Percentiles rank a stretch among this genome's conserved stretches.
phyloP scores from a whole-genome alignment of 2,797 vertebrate genomes.

The Eleutherodactylus coqui region DNA sequence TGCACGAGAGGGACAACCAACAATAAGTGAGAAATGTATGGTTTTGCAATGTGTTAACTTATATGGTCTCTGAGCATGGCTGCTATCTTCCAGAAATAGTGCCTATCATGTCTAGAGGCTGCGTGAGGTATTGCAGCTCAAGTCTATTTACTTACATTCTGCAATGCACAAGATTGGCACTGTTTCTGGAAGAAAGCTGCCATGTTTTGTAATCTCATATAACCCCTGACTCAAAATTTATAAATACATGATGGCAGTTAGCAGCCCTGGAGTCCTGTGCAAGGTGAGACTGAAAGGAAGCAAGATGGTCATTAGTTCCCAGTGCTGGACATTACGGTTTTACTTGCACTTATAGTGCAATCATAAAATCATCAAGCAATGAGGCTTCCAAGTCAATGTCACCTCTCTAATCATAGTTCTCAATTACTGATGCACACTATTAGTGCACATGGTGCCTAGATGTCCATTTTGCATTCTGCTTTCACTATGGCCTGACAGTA shows the following conservation, averaged over 20 bases:
- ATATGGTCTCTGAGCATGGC: not conserved
- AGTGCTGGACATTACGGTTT: too few relatives aligned
- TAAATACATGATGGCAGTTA: too few relatives aligned
- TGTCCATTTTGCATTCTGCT: not conserved
- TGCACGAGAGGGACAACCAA: slow-evolving; percentile 62
- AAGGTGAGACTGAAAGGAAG: too few relatives aligned
- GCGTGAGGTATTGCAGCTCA: not conserved
- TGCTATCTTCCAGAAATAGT: not conserved
- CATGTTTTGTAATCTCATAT: not conserved
- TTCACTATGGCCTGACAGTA: not conserved
- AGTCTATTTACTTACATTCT: not conserved
- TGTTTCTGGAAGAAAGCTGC: not conserved
- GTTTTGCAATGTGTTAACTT: not conserved
- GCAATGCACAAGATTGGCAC: not conserved
- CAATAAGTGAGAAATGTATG: not conserved
- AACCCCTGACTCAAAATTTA: not conserved
- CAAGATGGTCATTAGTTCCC: too few relatives aligned
- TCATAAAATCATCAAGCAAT: too few relatives aligned
- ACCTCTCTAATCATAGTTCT: not conserved
- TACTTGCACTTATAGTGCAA: too few relatives aligned
- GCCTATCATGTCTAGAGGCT: not conserved
- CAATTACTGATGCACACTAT: not conserved
- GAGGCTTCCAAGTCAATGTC: not conserved
- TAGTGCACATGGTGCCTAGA: not conserved
- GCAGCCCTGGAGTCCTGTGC: too few relatives aligned